Evolutionary conservation across 2,113 vertebrate genomes (phyloP).

Genomic region (Tachycineta bicolor): DNA sequence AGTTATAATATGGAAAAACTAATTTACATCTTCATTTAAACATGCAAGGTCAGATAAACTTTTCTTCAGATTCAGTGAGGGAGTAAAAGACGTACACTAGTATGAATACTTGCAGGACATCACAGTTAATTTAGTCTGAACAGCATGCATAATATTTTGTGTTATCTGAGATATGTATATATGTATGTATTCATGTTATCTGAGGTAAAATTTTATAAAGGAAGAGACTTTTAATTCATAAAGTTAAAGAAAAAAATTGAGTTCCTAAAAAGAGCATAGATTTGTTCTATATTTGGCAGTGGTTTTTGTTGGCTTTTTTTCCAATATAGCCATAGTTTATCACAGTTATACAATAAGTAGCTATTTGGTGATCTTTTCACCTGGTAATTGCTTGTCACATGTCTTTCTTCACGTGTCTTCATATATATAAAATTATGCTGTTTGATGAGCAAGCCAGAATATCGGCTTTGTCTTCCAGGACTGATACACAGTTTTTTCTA

Average conservation of each 20-base stretch:
- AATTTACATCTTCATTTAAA: not conserved
- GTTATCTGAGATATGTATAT: not conserved
- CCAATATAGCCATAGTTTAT: not conserved
- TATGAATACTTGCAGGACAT: not conserved
- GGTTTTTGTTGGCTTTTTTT: not conserved
- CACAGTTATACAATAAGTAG: not conserved
- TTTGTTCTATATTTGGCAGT: not conserved
- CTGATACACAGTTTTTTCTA: not conserved
- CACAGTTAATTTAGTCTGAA: not conserved
- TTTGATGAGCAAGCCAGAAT: not conserved
- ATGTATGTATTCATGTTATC: not conserved
- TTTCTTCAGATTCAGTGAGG: not conserved
- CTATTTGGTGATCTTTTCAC: slow-evolving; percentile 23
- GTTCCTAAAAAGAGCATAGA: not conserved
- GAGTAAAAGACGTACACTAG: not conserved
- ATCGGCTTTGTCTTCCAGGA: not conserved
- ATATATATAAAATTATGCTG: slow-evolving; percentile 20
- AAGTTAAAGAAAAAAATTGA: not conserved
- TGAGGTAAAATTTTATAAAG: not conserved
- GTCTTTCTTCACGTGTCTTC: not conserved
- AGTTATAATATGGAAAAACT: not conserved
- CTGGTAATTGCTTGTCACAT: slow-evolving; percentile 11
- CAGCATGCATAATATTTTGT: not conserved
- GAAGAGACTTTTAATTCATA: not conserved
- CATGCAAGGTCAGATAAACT: not conserved